These are phyloP conservation scores for Temnothorax unifasciatus DNA, from an alignment of 2,888 invertebrate genomes.

Conservation along the genomic window DNA sequence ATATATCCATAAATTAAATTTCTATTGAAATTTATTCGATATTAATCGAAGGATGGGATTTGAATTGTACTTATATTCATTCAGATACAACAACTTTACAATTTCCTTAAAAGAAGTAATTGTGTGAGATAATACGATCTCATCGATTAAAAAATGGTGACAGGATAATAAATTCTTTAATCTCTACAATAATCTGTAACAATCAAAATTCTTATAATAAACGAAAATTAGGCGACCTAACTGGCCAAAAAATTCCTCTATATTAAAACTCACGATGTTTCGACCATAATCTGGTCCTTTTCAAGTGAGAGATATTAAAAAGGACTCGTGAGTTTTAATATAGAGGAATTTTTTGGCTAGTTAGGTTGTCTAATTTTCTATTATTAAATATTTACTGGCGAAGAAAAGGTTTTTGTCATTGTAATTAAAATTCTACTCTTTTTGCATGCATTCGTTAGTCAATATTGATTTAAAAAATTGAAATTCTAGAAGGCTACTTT, in stretches of 20 bases:
- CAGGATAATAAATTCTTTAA: not conserved
- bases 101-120: slow-evolving; percentile 8
- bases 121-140: not conserved
- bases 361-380: no score
- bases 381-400: no score
- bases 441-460: slow-evolving; percentile 47
- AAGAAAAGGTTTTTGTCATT: no score
- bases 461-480: slow-evolving; percentile 54
- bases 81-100: not conserved
- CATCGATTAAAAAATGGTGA: not conserved
- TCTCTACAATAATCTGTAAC: not conserved
- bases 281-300: no score
- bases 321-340: no score
- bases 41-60: not conserved
- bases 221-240: no score
- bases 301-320: no score
- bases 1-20: slow-evolving; percentile 9
- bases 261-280: no score
- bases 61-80: not conserved
- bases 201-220: not conserved
- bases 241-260: no score
- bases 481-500: slow-evolving; percentile 59
- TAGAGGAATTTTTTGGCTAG: no score
- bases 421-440: no score
- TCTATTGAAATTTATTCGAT: not conserved